Evolutionary conservation across 2,888 invertebrate species (phyloP), one percentile per base, ranked within the genome.

Genomic region (Netelia fuscicornis): DNA sequence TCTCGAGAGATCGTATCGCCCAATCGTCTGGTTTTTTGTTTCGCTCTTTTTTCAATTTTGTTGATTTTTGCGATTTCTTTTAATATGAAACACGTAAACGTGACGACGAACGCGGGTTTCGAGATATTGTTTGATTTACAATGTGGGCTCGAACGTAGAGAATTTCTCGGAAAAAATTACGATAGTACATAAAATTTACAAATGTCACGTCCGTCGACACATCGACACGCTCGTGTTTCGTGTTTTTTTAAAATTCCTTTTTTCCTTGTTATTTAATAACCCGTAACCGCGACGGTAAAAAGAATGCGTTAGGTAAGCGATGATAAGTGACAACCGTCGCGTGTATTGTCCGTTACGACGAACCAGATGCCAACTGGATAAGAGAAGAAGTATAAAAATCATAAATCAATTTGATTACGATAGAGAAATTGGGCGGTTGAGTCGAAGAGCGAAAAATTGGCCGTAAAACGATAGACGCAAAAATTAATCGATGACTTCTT

Each of bases 1-100:
- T 56, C 72, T 23, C 77, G 23, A 48, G 68, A 20, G 67, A 86
- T 71, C 80, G 80, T 70, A 71, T 37, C 70, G 71, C 54, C 54
- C 37, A 65, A 83, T 74, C 68, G 68, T 81, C 72, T 74, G 44
- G 30, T 62, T 65, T 77, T 65, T 84, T 70, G 20, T 67, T 81
- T 13, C n/a, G 11, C 37, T 52, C 52, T 48, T 58, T 30, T 11
- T 64, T 62, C n/a, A 1, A 23, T 54, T 42, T 37, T 37, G 37
- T 37, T 37, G 5, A 37, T 37, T 37, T 37, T 6, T 37, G 6
- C 37, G 37, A 8, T 37, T 37, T 37, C 6, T 37, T 37, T 37
- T 6, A 37, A 37, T 5, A 37, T 8, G 6, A 6, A 37, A 37
- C 6, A 37, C 37, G 37, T 2, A 37, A 6, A 6, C 37, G 6